Percentiles rank a stretch among this genome's conserved stretches.
These are phyloP conservation scores for Gymnocypris eckloni DNA, from an alignment of 2,797 vertebrate genomes.

Conservation along the genomic window DNA sequence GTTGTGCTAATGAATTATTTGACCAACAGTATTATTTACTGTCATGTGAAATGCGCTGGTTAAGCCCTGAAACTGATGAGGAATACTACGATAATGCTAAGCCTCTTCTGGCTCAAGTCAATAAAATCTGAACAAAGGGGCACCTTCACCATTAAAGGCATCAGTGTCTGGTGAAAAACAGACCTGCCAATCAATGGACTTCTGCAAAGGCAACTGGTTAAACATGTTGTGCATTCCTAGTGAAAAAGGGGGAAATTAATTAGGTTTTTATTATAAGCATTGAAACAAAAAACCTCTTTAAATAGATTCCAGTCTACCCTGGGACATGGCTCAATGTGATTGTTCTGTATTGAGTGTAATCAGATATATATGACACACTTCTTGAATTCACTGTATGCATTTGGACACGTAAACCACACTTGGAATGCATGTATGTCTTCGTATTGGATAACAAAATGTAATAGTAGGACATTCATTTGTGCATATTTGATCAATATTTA, in stretches of 20 bases:
- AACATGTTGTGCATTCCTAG: conserved; percentile 80
- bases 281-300: conserved; percentile 83
- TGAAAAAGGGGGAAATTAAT: conserved; percentile 81
- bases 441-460: background rate
- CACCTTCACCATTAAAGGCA: conserved; percentile 78
- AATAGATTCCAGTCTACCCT: conserved; percentile 14
- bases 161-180: conserved; percentile 73
- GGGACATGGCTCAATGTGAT: conserved; percentile 74
- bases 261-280: conserved; percentile 79
- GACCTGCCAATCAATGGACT: conserved; percentile 77
- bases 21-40: conserved; percentile 52
- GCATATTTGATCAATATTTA: background rate
- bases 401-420: background rate
- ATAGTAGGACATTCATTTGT: background rate
- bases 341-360: conserved; percentile 29
- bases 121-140: conserved; percentile 67
- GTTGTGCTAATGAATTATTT: conserved; percentile 52
- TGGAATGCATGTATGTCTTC: background rate
- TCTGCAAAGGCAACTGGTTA: conserved; percentile 76
- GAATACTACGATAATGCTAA: conserved; percentile 57
- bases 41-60: conserved; percentile 36
- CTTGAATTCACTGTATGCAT: background rate
- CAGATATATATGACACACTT: conserved; percentile 27
- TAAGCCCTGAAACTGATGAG: conserved; percentile 48
- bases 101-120: conserved; percentile 57